phyloP scores from a whole-genome alignment of 2,113 vertebrate genomes.

The Leptosomus discolor region DNA sequence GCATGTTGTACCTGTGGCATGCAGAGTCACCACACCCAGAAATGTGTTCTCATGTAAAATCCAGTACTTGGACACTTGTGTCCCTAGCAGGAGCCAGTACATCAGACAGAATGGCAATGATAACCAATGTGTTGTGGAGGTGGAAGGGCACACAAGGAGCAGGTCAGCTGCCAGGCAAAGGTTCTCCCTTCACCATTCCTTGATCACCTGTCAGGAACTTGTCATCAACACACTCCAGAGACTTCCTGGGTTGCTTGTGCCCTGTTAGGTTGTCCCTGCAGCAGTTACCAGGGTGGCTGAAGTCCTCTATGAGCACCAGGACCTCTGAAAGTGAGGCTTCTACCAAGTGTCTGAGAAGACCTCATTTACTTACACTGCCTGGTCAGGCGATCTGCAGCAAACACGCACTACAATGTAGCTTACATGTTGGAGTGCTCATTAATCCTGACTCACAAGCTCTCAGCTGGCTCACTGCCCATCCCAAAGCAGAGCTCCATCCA shows the following conservation, averaged over 20 bases:
- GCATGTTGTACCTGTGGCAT: background rate
- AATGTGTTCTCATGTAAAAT: background rate
- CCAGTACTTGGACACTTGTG: background rate
- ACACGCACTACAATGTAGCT: background rate
- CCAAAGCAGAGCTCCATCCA: background rate
- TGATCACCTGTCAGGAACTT: background rate
- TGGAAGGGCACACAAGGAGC: background rate
- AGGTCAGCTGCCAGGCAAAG: background rate
- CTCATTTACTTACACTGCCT: background rate
- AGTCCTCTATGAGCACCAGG: background rate
- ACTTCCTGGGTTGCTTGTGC: background rate
- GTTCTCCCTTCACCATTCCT: background rate
- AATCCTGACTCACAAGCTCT: background rate
- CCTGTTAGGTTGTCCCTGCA: background rate
- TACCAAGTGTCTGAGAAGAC: background rate
- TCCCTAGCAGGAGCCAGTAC: background rate
- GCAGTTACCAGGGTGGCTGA: background rate
- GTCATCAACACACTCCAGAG: background rate
- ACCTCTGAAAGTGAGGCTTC: background rate
- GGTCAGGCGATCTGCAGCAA: background rate
- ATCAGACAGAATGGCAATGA: background rate
- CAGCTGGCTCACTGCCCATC: rapidly evolving
- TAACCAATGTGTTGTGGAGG: background rate
- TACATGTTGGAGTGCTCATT: background rate
- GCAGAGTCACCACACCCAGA: background rate